Conservation (phyloP, 2,888 invertebrate species). For the Caradrina kadenii region DNA sequence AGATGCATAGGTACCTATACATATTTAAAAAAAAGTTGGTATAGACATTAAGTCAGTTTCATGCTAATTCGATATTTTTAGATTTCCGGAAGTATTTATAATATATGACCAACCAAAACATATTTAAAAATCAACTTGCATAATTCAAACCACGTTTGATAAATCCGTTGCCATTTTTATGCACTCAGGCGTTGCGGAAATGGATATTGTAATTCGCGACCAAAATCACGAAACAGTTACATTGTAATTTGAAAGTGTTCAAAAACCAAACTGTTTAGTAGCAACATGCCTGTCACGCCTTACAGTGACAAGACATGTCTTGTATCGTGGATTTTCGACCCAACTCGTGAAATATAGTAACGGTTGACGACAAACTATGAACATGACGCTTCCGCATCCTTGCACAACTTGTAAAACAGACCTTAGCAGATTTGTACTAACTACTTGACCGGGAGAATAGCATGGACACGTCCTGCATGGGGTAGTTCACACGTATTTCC, state of each 20-base stretch:
- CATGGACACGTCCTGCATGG: slow-evolving; percentile 30
- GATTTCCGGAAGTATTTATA: slow-evolving; percentile 27
- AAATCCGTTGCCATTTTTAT: slow-evolving; percentile 27
- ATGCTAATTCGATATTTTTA: background rate
- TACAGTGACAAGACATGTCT: background rate
- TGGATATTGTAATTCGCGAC: slow-evolving; percentile 43
- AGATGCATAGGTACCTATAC: background rate
- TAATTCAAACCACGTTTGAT: slow-evolving; percentile 42
- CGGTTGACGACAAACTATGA: slow-evolving; percentile 13
- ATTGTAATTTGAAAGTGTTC: slow-evolving; percentile 36
- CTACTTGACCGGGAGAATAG: slow-evolving; percentile 25
- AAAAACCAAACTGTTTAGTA: slow-evolving; percentile 21
- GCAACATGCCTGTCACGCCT: slow-evolving; percentile 20
- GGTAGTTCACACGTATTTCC: slow-evolving; percentile 35
- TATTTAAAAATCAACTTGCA: background rate
- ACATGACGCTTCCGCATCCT: slow-evolving; percentile 54
- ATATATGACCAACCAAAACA: slow-evolving; percentile 23
- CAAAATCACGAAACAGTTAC: slow-evolving; percentile 35
- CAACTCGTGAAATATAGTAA: slow-evolving; percentile 5
- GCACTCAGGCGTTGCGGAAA: slow-evolving; percentile 38
- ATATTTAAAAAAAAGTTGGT: background rate
- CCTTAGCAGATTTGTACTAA: slow-evolving; percentile 55
- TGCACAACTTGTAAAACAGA: slow-evolving; percentile 46
- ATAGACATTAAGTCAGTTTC: background rate
- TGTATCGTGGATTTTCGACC: slow-evolving; percentile 2